Evolutionary conservation across 1,140 invertebrate species (phyloP).

Genomic region (Drosophila fuyamai): DNA sequence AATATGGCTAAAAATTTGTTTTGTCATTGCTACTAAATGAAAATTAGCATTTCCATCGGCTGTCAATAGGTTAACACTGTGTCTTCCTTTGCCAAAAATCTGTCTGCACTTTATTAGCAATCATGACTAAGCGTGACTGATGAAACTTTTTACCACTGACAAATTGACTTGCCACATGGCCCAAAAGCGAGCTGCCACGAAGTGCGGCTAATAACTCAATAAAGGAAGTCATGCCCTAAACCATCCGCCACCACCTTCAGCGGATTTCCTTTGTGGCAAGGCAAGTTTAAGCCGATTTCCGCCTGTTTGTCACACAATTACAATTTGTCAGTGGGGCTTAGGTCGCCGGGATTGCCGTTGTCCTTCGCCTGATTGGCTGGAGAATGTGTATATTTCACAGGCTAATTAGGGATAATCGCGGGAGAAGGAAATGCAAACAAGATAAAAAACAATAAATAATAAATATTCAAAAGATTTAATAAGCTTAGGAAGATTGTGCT

Average conservation of each 20-base stretch:
- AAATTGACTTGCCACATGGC: conserved; percentile 64
- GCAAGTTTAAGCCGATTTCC: conserved; percentile 74
- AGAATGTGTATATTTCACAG: conserved; percentile 45
- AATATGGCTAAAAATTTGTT: conserved; percentile 36
- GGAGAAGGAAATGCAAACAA: conserved; percentile 13
- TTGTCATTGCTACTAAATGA: conserved; percentile 45
- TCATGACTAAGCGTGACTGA: conserved; percentile 58
- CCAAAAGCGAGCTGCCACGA: conserved; percentile 33
- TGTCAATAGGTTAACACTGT: conserved; percentile 36
- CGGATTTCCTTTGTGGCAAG: conserved; percentile 25
- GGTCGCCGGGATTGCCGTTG: conserved; percentile 30
- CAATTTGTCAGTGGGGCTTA: conserved; percentile 73
- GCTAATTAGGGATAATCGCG: conserved; percentile 77
- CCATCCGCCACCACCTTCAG: conserved; percentile 10
- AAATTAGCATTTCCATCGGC: conserved; percentile 55
- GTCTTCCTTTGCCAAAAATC: neutral
- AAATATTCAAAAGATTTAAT: neutral
- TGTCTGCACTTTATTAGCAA: conserved; percentile 57
- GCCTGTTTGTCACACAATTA: conserved; percentile 82
- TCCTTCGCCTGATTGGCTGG: conserved; percentile 21
- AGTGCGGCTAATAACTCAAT: conserved; percentile 72
- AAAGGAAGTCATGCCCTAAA: conserved; percentile 45
- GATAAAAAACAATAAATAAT: conserved; percentile 21
- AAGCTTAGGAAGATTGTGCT: neutral
- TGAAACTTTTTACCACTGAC: conserved; percentile 47